These are phyloP conservation scores for Pilophorus perplexus DNA, from an alignment of 2,888 invertebrate species.

Conservation along the genomic window DNA sequence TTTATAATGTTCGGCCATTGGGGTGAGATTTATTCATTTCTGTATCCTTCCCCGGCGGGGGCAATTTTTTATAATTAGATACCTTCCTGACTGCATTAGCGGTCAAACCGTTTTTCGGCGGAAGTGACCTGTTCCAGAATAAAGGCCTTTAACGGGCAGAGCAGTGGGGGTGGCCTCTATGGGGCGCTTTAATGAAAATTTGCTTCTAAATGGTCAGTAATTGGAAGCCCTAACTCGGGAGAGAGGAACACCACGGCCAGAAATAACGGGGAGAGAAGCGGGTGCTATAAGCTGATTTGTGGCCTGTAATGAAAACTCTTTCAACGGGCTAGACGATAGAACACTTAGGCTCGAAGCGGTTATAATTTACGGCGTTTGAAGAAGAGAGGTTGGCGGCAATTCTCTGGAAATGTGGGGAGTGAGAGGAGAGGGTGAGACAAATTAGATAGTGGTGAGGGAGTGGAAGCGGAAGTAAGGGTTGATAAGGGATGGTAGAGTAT, in stretches of 20 bases:
- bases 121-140: constrained; percentile 2
- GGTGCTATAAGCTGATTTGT: constrained; percentile 34
- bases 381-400: too few relatives aligned
- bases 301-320: constrained; percentile 38
- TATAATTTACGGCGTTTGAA: constrained; percentile 17
- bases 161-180: too few relatives aligned
- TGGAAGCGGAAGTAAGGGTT: constrained; percentile 23
- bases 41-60: too few relatives aligned
- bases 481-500: constrained; percentile 28
- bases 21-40: too few relatives aligned
- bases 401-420: too few relatives aligned
- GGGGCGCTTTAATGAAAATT: constrained; percentile 22
- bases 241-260: constrained; percentile 11
- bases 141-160: neutral
- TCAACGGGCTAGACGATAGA: constrained; percentile 29
- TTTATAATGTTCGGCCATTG: too few relatives aligned
- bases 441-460: too few relatives aligned
- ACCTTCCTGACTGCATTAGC: constrained; percentile 1
- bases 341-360: constrained; percentile 21
- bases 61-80: too few relatives aligned
- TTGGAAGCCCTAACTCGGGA: constrained; percentile 21
- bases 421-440: too few relatives aligned
- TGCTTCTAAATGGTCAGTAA: constrained; percentile 20
- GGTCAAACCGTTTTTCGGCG: neutral
- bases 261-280: neutral